Base-by-base conservation (phyloP, 92 coral and sea anemone genomes). In the Umimayanthus kanabou region DNA sequence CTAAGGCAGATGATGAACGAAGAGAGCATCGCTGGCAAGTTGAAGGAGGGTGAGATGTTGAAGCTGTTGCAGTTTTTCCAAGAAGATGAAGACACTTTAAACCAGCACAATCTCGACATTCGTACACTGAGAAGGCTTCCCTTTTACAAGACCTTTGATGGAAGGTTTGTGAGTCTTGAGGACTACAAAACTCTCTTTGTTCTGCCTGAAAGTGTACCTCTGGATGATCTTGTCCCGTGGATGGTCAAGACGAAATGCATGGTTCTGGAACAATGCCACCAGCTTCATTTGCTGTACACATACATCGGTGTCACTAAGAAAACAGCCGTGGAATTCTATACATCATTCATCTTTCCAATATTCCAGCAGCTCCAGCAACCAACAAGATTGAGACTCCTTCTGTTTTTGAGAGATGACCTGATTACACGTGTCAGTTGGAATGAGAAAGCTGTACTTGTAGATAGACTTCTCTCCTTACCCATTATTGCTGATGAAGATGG, bases 1-100 rank as follows among this genome's bases (percentile, higher is more conserved):
- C 77, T 90, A 2, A 87, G 80, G 40, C 61, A 85, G n/a, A 86
- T 57, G 40, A 85, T 76, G 73, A 58, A 86, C 10, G 37, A 73
- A 10, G 82, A 72, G 29, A 77, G 16, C 53, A 83, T 90, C 22
- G 82, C 85, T 42, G 69, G 40, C 26, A 73, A 39, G 49, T 76
- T 90, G 26, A 53, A 76, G 2, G 79, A 87, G 42, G 64, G 33
- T 43, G 90, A 87, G 71, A 87, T 90, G 67, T 14, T 75, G 55
- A 42, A 61, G 55, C 88, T 90, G 23, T 42, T 90, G 53, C 45
- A 64, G 85, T 90, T 90, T 26, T 77, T 90, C 26, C 93, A 90
- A 76, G 85, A 85, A 74, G 90, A 90, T 67, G 61, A 45, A 18
- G 79, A 42, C 2, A 83, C 87, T 16, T 83, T 83, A 30, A 39